phyloP scores from a whole-genome alignment of 2,797 vertebrate species.

The Aphelocoma californica region DNA sequence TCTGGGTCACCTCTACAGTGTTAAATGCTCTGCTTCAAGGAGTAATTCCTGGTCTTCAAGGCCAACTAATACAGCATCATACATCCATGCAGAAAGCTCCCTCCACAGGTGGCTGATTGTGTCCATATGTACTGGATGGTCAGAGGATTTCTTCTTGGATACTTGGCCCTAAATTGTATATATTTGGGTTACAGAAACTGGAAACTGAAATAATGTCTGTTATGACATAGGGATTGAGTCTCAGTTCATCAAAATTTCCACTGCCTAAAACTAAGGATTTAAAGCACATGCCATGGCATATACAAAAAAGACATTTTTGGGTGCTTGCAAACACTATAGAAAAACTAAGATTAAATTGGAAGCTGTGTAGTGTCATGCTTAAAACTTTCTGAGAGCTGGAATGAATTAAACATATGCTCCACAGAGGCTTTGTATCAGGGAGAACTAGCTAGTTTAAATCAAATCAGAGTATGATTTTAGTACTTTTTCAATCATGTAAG shows the following conservation, averaged over 20 bases:
- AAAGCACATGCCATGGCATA: background rate
- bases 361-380: background rate
- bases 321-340: background rate
- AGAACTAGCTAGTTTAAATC: background rate
- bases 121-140: fast-evolving
- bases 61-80: background rate
- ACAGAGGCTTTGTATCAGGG: background rate
- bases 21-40: background rate
- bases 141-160: background rate
- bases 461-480: background rate
- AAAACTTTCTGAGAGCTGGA: background rate
- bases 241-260: background rate
- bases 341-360: background rate
- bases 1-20: background rate
- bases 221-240: background rate
- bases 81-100: background rate
- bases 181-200: background rate
- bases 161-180: background rate
- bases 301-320: background rate
- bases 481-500: background rate
- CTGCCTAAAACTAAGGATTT: background rate
- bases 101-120: background rate
- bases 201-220: background rate
- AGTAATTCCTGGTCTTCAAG: background rate
- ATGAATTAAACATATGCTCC: background rate